Evolutionary conservation across 2,888 invertebrate species (phyloP).

Genomic region (Noctua comes): DNA sequence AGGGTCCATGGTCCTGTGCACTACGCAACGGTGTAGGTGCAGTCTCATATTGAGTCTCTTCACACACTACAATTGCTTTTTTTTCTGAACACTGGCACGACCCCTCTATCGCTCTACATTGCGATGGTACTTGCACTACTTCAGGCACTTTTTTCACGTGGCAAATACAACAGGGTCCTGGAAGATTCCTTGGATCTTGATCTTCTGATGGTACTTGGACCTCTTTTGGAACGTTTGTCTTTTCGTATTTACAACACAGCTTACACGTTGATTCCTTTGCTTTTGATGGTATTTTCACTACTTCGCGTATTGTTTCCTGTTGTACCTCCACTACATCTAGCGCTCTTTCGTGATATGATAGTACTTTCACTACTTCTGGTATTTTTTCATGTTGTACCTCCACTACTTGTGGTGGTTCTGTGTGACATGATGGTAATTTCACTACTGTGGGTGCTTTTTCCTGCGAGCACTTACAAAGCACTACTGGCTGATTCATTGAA

Average conservation of each 20-base stretch:
- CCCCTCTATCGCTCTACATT: conserved; percentile 21
- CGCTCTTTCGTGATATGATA: background rate
- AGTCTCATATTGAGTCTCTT: conserved; percentile 53
- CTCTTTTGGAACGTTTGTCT: background rate
- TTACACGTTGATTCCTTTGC: background rate
- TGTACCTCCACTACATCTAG: background rate
- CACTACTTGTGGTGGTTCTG: background rate
- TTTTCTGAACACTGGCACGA: conserved; percentile 66
- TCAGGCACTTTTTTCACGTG: conserved; percentile 23
- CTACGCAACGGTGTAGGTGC: background rate
- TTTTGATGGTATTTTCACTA: background rate
- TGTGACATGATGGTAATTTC: background rate
- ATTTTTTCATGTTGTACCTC: background rate
- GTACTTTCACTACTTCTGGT: background rate
- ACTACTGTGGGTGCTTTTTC: background rate
- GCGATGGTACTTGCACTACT: conserved; percentile 42
- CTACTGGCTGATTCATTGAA: background rate
- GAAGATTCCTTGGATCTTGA: background rate
- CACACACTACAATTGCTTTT: conserved; percentile 36
- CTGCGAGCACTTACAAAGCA: conserved; percentile 2
- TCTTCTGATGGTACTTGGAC: conserved; percentile 10
- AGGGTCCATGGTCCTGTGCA: background rate
- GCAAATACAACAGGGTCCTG: conserved; percentile 16
- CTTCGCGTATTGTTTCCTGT: background rate
- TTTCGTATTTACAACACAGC: background rate